phyloP scores from a whole-genome alignment of 2,888 invertebrate genomes.

The Labia minor region DNA sequence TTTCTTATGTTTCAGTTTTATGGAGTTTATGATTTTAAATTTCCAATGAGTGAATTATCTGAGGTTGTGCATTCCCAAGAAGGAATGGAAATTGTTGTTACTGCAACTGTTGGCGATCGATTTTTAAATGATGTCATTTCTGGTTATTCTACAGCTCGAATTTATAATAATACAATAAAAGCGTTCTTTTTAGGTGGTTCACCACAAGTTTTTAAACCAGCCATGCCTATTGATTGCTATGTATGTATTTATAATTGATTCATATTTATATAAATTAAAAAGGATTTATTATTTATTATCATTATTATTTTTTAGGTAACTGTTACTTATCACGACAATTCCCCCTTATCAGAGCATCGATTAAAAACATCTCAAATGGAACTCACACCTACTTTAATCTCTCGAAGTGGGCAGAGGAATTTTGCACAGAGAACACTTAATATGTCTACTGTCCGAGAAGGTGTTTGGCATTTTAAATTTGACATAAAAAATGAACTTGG shows the following conservation, averaged over 20 bases:
- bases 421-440: constrained; percentile 49
- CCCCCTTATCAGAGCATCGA: constrained; percentile 55
- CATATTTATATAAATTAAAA: not conserved
- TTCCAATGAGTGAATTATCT: constrained; percentile 69
- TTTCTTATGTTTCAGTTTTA: constrained; percentile 52
- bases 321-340: constrained; percentile 85
- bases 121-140: constrained; percentile 75
- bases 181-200: constrained; percentile 78
- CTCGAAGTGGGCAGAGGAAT: constrained; percentile 49
- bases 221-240: constrained; percentile 80
- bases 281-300: not conserved
- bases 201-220: constrained; percentile 89
- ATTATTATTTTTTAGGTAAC: constrained; percentile 52
- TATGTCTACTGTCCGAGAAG: constrained; percentile 55
- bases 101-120: constrained; percentile 77
- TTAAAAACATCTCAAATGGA: constrained; percentile 54
- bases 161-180: constrained; percentile 76
- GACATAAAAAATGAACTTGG: constrained; percentile 61
- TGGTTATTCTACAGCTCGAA: constrained; percentile 76
- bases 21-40: constrained; percentile 77
- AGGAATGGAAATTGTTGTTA: constrained; percentile 70
- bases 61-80: constrained; percentile 54
- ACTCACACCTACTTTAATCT: constrained; percentile 52
- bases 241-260: constrained; percentile 44
- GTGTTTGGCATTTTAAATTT: constrained; percentile 72